phyloP scores from a whole-genome alignment of 2,113 vertebrate species.

The Struthio camelus region DNA sequence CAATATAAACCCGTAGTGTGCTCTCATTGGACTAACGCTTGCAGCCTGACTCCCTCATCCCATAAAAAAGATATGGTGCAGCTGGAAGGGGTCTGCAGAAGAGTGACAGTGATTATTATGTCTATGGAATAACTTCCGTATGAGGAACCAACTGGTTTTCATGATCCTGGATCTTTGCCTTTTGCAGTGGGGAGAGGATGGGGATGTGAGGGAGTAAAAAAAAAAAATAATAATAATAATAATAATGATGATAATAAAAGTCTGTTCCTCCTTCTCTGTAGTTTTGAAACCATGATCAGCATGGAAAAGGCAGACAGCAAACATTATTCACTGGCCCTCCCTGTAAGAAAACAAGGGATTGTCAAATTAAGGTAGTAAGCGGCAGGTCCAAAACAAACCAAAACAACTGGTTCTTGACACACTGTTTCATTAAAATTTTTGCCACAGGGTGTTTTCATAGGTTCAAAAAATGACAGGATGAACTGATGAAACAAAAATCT shows the following conservation, averaged over 20 bases:
- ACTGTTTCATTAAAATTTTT: background rate
- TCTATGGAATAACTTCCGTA: background rate
- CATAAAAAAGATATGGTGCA: background rate
- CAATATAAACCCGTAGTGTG: background rate
- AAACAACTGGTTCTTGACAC: conserved; percentile 35
- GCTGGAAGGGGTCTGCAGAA: background rate
- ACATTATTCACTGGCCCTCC: conserved; percentile 41
- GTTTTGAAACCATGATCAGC: background rate
- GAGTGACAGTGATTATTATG: background rate
- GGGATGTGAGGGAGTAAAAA: background rate
- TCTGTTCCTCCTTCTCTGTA: background rate
- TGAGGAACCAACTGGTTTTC: background rate
- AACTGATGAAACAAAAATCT: background rate
- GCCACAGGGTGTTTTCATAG: background rate
- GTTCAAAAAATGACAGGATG: conserved; percentile 8
- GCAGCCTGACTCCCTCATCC: background rate
- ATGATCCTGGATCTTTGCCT: background rate
- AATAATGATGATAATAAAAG: too few species aligned
- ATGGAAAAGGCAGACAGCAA: background rate
- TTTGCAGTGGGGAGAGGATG: background rate
- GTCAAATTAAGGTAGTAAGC: conserved; percentile 40
- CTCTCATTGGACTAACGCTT: background rate
- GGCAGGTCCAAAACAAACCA: conserved; percentile 45
- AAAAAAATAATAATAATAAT: too few species aligned
- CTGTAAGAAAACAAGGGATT: conserved; percentile 64